Evolutionary conservation across 2,888 invertebrate species (phyloP).

Genomic region (Eudemis profundana): DNA sequence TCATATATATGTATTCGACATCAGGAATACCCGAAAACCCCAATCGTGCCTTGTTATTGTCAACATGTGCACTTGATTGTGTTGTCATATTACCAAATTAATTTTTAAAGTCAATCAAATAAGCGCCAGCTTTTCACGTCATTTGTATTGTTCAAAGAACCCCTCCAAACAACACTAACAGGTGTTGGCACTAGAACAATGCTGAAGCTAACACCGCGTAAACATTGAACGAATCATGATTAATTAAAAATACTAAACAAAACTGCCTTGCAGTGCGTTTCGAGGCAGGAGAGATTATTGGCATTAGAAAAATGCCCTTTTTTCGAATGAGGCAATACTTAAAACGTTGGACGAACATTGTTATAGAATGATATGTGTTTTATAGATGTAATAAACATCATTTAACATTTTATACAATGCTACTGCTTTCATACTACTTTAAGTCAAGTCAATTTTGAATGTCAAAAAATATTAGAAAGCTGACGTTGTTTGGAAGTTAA

Average conservation of each 20-base stretch:
- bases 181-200: slow-evolving; percentile 35
- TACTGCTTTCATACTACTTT: too few relatives aligned
- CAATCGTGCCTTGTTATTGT: background rate
- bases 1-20: too few relatives aligned
- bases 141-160: slow-evolving; percentile 4
- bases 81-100: slow-evolving; percentile 10
- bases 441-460: too few relatives aligned
- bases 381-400: too few relatives aligned
- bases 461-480: too few relatives aligned
- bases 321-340: too few relatives aligned
- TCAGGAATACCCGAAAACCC: background rate
- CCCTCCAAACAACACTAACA: slow-evolving; percentile 27
- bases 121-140: slow-evolving; percentile 29
- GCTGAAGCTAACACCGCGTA: slow-evolving; percentile 13
- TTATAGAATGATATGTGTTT: too few relatives aligned
- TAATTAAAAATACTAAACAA: slow-evolving; percentile 44
- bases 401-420: too few relatives aligned
- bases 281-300: background rate
- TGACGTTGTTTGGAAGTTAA: too few relatives aligned
- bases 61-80: background rate
- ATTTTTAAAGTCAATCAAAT: slow-evolving; percentile 20
- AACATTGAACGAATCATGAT: slow-evolving; percentile 26
- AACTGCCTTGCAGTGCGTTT: slow-evolving; percentile 14
- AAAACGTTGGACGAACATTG: too few relatives aligned
- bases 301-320: background rate